These are phyloP conservation scores for Sakesphorus luctuosus DNA, from an alignment of 2,113 vertebrate species.

Conservation along the genomic window DNA sequence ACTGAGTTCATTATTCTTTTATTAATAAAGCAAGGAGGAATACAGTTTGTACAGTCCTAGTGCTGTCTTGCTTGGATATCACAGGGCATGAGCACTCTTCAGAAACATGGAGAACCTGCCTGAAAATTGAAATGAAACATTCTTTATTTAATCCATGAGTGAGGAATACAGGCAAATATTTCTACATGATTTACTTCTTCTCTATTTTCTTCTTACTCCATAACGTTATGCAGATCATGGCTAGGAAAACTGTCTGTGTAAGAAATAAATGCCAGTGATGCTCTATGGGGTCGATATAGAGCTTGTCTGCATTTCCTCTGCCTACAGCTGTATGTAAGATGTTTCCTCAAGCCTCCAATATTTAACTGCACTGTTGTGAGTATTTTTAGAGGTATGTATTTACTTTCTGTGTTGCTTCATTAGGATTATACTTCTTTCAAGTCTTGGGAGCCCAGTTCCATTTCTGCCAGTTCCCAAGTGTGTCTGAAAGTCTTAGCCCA, in stretches of 20 bases:
- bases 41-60: background rate
- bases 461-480: background rate
- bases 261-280: background rate
- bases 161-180: background rate
- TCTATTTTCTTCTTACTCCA: background rate
- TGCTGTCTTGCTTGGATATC: background rate
- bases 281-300: background rate
- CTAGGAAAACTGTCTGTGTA: background rate
- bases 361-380: background rate
- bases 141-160: background rate
- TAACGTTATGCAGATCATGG: background rate
- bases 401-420: background rate
- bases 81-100: background rate
- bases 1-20: conserved; percentile 40
- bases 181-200: background rate
- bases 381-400: background rate
- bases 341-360: background rate
- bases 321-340: background rate
- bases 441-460: background rate
- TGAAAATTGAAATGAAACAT: background rate
- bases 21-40: conserved; percentile 31
- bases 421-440: background rate
- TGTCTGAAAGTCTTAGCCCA: background rate
- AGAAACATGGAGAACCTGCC: background rate
- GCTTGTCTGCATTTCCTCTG: background rate